A percentile compares a stretch with the other conserved stretches of the same genome.
Conservation (phyloP, 2,113 vertebrate genomes). For the Zosterops hypoxanthus region DNA sequence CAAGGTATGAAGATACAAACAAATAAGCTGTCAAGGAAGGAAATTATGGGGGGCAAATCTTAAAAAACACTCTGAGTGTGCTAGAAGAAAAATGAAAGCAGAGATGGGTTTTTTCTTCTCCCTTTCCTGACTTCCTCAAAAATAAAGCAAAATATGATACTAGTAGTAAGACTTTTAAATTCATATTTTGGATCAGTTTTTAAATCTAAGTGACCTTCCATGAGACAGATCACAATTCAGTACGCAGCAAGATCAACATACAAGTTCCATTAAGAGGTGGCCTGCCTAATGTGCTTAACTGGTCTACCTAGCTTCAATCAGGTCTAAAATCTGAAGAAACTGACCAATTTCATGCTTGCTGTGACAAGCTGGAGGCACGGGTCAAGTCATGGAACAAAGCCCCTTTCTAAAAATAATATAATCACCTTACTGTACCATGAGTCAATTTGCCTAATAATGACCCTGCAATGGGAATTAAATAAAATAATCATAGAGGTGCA, state of each 20-base stretch:
- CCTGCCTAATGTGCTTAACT: background rate
- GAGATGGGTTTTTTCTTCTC: background rate
- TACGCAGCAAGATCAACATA: background rate
- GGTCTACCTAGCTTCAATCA: background rate
- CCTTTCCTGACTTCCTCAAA: background rate
- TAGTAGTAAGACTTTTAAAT: background rate
- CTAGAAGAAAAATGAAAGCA: background rate
- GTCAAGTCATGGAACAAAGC: background rate
- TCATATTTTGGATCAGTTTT: background rate
- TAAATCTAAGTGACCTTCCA: background rate
- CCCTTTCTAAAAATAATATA: background rate
- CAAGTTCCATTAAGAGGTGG: background rate
- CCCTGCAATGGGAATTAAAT: background rate
- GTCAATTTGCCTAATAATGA: background rate
- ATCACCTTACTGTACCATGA: background rate
- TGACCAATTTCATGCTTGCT: background rate
- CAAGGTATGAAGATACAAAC: background rate
- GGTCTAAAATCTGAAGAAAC: background rate
- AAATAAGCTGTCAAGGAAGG: background rate
- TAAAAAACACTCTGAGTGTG: background rate
- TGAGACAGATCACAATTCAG: background rate
- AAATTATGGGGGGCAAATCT: background rate
- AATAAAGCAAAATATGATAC: background rate
- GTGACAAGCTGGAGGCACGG: background rate
- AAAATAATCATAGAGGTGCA: background rate